phyloP scores from a whole-genome alignment of 2,113 vertebrate species.

The Lethenteron reissneri region DNA sequence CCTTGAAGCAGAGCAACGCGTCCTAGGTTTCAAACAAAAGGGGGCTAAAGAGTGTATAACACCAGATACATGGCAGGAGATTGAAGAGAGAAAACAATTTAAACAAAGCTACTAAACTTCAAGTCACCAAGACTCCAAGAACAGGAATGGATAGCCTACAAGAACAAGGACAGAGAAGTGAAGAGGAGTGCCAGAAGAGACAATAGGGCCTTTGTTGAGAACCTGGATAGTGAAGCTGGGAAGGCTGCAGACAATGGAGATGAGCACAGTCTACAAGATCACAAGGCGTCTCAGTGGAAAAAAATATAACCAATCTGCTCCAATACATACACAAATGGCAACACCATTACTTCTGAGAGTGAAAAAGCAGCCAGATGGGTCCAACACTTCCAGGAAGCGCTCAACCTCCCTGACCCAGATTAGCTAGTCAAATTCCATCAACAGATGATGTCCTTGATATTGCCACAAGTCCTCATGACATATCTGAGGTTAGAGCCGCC shows the following conservation, averaged over 20 bases:
- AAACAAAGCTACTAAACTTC: neutral
- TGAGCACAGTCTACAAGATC: slow-evolving; percentile 10
- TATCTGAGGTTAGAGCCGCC: neutral
- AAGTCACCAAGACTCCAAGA: slow-evolving; percentile 6
- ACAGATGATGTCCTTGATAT: neutral
- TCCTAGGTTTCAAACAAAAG: neutral
- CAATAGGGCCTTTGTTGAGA: slow-evolving; percentile 10
- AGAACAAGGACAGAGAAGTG: slow-evolving; percentile 8
- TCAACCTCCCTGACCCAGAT: slow-evolving; percentile 4
- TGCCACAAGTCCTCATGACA: neutral
- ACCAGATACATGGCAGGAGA: neutral
- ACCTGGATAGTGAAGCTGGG: slow-evolving; percentile 7
- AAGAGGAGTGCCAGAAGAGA: slow-evolving; percentile 10
- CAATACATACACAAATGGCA: slow-evolving; percentile 9
- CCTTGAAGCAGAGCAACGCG: neutral
- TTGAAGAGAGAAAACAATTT: neutral
- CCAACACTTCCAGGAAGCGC: slow-evolving; percentile 9
- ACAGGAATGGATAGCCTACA: neutral
- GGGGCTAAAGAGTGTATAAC: neutral
- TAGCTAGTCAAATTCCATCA: neutral
- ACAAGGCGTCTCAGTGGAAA: slow-evolving; percentile 8
- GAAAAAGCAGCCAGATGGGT: slow-evolving; percentile 9
- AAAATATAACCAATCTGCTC: slow-evolving; percentile 3
- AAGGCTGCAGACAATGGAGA: neutral
- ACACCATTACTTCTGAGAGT: slow-evolving; percentile 5